These are phyloP conservation scores for Bugulina stolonifera DNA, from an alignment of 2,888 invertebrate genomes.

Conservation along the genomic window DNA sequence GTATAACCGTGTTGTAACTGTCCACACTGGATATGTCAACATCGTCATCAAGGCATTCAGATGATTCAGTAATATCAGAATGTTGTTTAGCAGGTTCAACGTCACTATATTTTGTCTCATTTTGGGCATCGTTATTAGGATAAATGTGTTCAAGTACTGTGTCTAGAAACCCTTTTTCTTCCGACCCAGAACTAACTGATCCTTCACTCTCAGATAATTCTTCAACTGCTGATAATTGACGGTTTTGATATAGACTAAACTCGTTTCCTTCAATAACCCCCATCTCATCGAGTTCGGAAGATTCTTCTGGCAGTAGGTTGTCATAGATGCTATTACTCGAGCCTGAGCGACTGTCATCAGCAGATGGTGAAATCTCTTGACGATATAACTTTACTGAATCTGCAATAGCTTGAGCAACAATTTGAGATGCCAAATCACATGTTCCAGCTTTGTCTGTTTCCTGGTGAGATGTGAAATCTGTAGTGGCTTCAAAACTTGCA, in stretches of 20 bases:
- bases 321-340: constrained; percentile 20
- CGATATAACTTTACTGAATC: not conserved
- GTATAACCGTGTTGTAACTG: constrained; percentile 24
- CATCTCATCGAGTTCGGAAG: not conserved
- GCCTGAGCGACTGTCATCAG: constrained; percentile 14
- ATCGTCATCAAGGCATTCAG: constrained; percentile 25
- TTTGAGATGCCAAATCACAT: not conserved
- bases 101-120: not conserved
- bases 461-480: not conserved
- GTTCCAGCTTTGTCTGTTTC: not conserved
- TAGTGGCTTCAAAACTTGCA: not conserved
- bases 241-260: not conserved
- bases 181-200: constrained; percentile 1
- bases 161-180: not conserved
- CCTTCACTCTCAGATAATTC: constrained; percentile 25
- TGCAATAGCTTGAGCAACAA: not conserved
- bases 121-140: not conserved
- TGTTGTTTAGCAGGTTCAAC: not conserved
- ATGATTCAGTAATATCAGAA: not conserved
- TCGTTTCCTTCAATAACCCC: not conserved
- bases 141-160: not conserved
- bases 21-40: constrained; percentile 25
- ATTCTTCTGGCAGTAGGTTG: not conserved
- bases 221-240: constrained; percentile 26
- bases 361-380: not conserved